Conservation (phyloP, 2,113 vertebrate genomes). For the Scytalopus superciliaris region DNA sequence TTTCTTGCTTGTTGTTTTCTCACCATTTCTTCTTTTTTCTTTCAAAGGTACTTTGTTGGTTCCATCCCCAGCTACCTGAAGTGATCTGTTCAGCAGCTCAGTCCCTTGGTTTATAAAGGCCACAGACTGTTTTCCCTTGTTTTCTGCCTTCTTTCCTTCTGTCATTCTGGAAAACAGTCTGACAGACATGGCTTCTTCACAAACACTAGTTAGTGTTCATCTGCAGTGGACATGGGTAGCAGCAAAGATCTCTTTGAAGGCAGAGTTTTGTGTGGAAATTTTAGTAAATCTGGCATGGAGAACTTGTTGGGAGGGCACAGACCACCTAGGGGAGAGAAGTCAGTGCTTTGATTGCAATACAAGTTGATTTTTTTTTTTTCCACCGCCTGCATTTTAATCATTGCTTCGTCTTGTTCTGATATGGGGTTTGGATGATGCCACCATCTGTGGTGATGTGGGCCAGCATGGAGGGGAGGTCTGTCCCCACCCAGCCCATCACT, state of each 20-base stretch:
- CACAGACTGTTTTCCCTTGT: background rate
- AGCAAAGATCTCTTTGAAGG: background rate
- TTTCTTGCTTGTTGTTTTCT: background rate
- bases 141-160: background rate
- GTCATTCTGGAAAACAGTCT: background rate
- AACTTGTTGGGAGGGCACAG: background rate
- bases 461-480: background rate
- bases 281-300: background rate
- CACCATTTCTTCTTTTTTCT: background rate
- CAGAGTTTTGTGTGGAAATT: background rate
- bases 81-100: background rate
- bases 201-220: background rate
- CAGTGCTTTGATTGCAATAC: background rate
- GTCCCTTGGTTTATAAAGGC: background rate
- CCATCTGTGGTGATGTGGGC: fast-evolving
- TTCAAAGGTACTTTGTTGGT: background rate
- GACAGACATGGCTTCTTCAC: background rate
- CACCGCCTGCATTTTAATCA: background rate
- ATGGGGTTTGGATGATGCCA: background rate
- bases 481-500: background rate
- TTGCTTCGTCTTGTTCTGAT: background rate
- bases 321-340: background rate
- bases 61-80: background rate
- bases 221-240: background rate
- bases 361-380: background rate